phyloP scores from a whole-genome alignment of 2,888 invertebrate species.

The Cheilosia vernalis region DNA sequence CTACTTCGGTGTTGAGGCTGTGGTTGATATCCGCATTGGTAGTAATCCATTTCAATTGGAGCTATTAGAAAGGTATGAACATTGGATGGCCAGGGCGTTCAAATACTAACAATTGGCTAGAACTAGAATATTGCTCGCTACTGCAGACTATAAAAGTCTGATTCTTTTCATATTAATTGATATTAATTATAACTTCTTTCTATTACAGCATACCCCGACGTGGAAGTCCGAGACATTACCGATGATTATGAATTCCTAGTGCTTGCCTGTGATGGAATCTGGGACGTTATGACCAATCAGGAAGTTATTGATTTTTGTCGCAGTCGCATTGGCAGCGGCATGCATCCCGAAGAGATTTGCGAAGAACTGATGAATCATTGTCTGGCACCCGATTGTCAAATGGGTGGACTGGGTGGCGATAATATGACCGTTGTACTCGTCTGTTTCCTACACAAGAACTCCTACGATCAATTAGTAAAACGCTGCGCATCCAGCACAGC shows the following conservation, averaged over 20 bases:
- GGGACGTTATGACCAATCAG: constrained; percentile 98
- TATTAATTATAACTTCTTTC: too few species aligned
- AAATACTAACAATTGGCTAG: too few species aligned
- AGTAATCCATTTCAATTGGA: too few species aligned
- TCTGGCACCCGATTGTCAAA: constrained; percentile 97
- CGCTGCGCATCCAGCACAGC: constrained; percentile 78
- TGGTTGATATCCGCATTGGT: too few species aligned
- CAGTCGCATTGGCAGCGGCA: constrained; percentile 89
- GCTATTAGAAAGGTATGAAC: too few species aligned
- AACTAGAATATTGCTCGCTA: too few species aligned
- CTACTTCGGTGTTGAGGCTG: too few species aligned
- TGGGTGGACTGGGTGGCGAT: constrained; percentile 98
- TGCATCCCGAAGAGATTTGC: constrained; percentile 97
- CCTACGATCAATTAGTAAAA: constrained; percentile 81
- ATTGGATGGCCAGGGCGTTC: too few species aligned
- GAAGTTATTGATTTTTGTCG: constrained; percentile 97
- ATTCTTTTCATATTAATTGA: not conserved
- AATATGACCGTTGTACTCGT: constrained; percentile 99
- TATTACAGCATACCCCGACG: constrained; percentile 93
- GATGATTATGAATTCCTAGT: constrained; percentile 98
- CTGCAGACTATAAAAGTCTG: too few species aligned
- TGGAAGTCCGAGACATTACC: constrained; percentile 90
- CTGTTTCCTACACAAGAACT: constrained; percentile 86
- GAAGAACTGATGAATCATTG: constrained; percentile 97
- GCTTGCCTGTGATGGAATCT: constrained; percentile 99